A percentile compares a stretch with the other conserved stretches of the same genome.
phyloP scores from a whole-genome alignment of 2,888 invertebrate species.

The Drosophila siamana region DNA sequence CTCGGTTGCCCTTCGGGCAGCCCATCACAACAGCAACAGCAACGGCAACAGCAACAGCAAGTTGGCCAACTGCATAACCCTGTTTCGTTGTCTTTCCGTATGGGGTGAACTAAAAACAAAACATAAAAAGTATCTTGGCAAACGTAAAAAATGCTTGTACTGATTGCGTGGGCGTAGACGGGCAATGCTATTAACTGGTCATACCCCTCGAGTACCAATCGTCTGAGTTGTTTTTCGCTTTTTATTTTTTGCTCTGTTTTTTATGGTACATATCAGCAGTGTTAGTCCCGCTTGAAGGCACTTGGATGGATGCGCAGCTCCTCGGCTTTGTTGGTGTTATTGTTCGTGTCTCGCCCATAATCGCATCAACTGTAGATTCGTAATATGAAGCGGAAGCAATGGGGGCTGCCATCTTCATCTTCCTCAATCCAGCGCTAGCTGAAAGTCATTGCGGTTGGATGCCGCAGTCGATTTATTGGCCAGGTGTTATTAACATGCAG shows the following conservation, averaged over 20 bases:
- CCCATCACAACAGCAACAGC: conserved; percentile 38
- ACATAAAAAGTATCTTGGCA: conserved; percentile 38
- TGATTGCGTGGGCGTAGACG: conserved; percentile 74
- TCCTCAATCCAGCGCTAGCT: conserved; percentile 17
- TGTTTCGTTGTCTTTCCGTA: conserved; percentile 35
- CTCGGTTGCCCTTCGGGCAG: conserved; percentile 42
- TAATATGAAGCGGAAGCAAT: conserved; percentile 68
- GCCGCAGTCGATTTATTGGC: conserved; percentile 26
- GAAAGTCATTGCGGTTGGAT: conserved; percentile 35
- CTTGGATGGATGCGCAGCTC: conserved; percentile 16
- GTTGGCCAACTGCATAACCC: conserved; percentile 52
- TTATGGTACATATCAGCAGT: conserved; percentile 47
- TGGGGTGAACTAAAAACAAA: background rate
- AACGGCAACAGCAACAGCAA: conserved; percentile 45
- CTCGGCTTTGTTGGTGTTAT: conserved; percentile 17
- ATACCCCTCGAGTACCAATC: conserved; percentile 51
- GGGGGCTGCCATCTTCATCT: conserved; percentile 8
- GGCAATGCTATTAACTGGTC: conserved; percentile 73
- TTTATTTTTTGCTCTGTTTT: conserved; percentile 24
- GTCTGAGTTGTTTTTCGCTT: conserved; percentile 21
- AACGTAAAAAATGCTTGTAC: conserved; percentile 49
- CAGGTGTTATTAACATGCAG: conserved; percentile 14
- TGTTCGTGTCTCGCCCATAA: conserved; percentile 51
- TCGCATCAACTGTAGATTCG: conserved; percentile 72
- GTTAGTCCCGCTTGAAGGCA: conserved; percentile 48